Percentiles rank a stretch among this genome's conserved stretches.
These are phyloP conservation scores for Parasteatoda tepidariorum DNA, from an alignment of 1,140 invertebrate genomes.

Conservation along the genomic window DNA sequence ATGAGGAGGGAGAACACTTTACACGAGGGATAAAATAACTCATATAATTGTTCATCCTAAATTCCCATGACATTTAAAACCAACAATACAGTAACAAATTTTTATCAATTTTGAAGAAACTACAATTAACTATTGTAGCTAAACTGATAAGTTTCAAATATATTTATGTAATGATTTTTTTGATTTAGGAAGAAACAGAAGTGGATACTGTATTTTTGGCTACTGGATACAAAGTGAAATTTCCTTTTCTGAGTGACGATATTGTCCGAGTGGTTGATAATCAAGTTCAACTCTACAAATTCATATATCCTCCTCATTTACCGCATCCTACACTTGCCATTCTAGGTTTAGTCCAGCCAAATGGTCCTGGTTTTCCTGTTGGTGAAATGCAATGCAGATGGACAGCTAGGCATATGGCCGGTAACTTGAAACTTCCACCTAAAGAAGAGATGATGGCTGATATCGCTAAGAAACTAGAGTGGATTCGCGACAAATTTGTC, in stretches of 20 bases:
- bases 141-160: too few species aligned
- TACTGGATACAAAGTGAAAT: conserved; percentile 68
- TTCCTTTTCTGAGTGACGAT: conserved; percentile 67
- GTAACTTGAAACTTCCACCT: conserved; percentile 63
- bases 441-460: conserved; percentile 31
- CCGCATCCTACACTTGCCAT: conserved; percentile 57
- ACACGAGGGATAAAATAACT: too few species aligned
- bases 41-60: too few species aligned
- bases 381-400: conserved; percentile 57
- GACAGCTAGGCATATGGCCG: conserved; percentile 60
- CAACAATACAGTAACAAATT: too few species aligned
- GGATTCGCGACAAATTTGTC: conserved; percentile 63
- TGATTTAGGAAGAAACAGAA: conserved; percentile 38
- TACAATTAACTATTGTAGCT: too few species aligned
- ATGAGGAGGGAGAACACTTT: too few species aligned
- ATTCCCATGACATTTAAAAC: too few species aligned
- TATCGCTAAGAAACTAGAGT: conserved; percentile 59
- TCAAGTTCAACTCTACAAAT: conserved; percentile 70
- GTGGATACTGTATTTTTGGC: conserved; percentile 66
- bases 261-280: conserved; percentile 63
- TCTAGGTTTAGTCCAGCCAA: conserved; percentile 50
- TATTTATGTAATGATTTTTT: too few species aligned
- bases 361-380: conserved; percentile 48
- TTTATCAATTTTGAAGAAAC: too few species aligned
- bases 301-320: conserved; percentile 68